Evolutionary conservation across 1,140 invertebrate species (phyloP).

Genomic region (Tetragnatha versicolor): DNA sequence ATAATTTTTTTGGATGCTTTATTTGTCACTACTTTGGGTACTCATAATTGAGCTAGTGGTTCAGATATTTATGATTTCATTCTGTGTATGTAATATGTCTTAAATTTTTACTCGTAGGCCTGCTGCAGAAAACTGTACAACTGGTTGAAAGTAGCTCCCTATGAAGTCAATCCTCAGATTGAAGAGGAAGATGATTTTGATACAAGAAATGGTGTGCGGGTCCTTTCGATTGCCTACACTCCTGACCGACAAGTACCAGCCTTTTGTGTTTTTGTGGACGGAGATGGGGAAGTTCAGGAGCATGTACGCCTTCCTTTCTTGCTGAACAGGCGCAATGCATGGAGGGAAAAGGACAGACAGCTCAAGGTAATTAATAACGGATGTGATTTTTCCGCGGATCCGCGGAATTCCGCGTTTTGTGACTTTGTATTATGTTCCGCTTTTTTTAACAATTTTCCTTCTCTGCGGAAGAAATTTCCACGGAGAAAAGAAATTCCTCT

Average conservation of each 20-base stretch:
- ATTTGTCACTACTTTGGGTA: too few relatives aligned
- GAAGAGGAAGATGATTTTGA: conserved; percentile 91
- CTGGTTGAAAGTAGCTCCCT: conserved; percentile 91
- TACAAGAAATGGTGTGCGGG: conserved; percentile 80
- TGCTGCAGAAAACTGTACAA: conserved; percentile 87
- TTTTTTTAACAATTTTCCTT: too few relatives aligned
- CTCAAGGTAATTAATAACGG: conserved; percentile 69
- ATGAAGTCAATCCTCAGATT: conserved; percentile 75
- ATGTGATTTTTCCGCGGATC: not conserved
- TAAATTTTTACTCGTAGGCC: conserved; percentile 64
- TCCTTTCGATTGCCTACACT: conserved; percentile 88
- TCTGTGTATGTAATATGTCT: not conserved
- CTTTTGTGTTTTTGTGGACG: conserved; percentile 85
- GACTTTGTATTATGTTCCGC: too few relatives aligned
- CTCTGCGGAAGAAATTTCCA: too few relatives aligned
- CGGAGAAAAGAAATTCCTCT: too few relatives aligned
- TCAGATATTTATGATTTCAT: too few relatives aligned
- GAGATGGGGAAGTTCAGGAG: conserved; percentile 91
- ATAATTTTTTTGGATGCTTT: too few relatives aligned
- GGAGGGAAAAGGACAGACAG: conserved; percentile 74
- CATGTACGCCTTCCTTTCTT: conserved; percentile 86
- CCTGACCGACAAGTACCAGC: conserved; percentile 83
- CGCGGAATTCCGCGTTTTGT: too few relatives aligned
- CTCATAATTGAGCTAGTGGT: too few relatives aligned
- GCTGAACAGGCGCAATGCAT: conserved; percentile 80